Evolutionary conservation across 2,797 vertebrate genomes (phyloP).

Genomic region (Hydrophis major): DNA sequence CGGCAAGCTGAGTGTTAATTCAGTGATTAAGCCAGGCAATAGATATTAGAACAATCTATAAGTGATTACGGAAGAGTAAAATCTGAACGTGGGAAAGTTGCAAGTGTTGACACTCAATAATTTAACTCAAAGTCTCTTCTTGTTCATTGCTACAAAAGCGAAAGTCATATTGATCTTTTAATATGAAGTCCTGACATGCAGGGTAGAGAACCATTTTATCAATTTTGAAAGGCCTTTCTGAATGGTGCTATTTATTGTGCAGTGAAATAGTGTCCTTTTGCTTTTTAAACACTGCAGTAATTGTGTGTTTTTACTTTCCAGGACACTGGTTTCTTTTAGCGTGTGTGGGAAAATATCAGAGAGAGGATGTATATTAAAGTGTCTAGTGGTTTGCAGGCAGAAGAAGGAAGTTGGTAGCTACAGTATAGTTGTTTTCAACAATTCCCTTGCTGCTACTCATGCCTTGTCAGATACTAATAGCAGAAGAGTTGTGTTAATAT

Average conservation of each 20-base stretch:
- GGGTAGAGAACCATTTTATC: slow-evolving; percentile 42
- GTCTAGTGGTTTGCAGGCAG: background rate
- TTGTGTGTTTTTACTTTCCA: slow-evolving; percentile 42
- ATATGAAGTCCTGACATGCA: slow-evolving; percentile 49
- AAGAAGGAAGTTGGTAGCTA: background rate
- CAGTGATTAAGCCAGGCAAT: background rate
- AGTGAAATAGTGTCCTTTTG: slow-evolving; percentile 47
- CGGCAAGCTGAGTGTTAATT: background rate
- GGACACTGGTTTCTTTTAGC: slow-evolving; percentile 57
- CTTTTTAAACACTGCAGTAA: slow-evolving; percentile 53
- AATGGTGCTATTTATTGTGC: slow-evolving; percentile 56
- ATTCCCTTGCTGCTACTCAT: background rate
- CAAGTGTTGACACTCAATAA: slow-evolving; percentile 36
- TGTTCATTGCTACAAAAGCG: slow-evolving; percentile 43
- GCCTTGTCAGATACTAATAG: background rate
- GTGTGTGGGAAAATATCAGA: slow-evolving; percentile 54
- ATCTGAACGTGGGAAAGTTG: slow-evolving; percentile 40
- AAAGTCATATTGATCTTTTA: slow-evolving; percentile 46
- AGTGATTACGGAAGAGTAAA: background rate
- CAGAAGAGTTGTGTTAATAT: background rate
- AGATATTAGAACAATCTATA: background rate
- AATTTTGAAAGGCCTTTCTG: slow-evolving; percentile 37
- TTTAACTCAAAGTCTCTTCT: slow-evolving; percentile 38
- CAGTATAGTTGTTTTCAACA: slow-evolving; percentile 20
- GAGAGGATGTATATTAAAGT: slow-evolving; percentile 13